These are phyloP conservation scores for Lordiphosa clarofinis DNA, from an alignment of 1,140 invertebrate species.

Conservation along the genomic window DNA sequence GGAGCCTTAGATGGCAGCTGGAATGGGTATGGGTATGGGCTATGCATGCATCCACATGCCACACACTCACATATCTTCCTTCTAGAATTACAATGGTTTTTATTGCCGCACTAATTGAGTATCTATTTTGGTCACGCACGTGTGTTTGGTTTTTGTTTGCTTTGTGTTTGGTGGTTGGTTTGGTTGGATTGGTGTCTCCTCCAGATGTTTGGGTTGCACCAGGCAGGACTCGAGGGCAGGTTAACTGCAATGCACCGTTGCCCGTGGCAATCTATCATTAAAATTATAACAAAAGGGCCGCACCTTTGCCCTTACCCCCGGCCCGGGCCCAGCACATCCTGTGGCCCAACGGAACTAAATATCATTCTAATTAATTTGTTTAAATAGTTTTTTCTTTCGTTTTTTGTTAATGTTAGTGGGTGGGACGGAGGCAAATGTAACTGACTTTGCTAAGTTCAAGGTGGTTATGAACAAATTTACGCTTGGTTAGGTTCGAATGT, in stretches of 20 bases:
- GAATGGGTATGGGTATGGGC: no score
- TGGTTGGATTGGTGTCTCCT: not conserved
- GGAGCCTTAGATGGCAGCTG: not conserved
- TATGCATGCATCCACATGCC: not conserved
- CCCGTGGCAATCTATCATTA: no score
- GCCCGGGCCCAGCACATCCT: not conserved
- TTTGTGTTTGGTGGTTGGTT: constrained; percentile 4
- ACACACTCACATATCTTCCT: constrained; percentile 13
- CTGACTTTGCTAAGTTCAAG: constrained; percentile 1
- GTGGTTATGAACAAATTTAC: constrained; percentile 16
- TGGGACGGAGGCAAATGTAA: no score
- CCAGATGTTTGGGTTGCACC: not conserved
- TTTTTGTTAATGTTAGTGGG: no score
- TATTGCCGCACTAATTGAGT: constrained; percentile 71
- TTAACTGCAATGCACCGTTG: constrained; percentile 3
- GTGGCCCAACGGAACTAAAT: constrained; percentile 1
- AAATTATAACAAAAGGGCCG: not conserved
- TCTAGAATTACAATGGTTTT: constrained; percentile 62
- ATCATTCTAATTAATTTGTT: constrained; percentile 54
- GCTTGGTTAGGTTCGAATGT: constrained; percentile 32
- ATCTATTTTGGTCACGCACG: constrained; percentile 69
- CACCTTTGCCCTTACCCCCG: not conserved
- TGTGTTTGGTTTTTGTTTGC: constrained; percentile 27
- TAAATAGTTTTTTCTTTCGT: not conserved
- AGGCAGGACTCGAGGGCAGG: not conserved